Base-by-base conservation (phyloP, 2,113 vertebrate species). In the Gymnobelideus leadbeateri region DNA sequence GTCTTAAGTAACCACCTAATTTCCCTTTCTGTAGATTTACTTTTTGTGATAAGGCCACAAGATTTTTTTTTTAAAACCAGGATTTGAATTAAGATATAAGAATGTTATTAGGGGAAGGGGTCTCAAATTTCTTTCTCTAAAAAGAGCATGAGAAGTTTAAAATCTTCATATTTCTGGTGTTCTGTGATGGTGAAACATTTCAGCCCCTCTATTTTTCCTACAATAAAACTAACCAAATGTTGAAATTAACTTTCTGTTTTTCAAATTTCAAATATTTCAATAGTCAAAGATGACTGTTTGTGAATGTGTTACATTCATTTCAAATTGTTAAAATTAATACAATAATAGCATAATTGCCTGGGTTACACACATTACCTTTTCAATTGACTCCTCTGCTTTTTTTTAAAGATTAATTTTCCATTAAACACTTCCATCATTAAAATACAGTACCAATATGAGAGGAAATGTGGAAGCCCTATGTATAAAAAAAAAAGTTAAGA, bases 1-100 rank as follows among this genome's bases (percentile, higher is more conserved):
- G 43, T 92, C 89, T 89, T 92, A 16, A 95, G 50, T 10, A 95
- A 11, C 93, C n/a, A 84, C 19, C 6, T 37, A 68, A 12, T 77
- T 61, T 31, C 11, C 68, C 68, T 84, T 43, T 21, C 16, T 84
- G 12, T n/a, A 84, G 37, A 84, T 43, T 84, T 84, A 43, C 16
- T 84, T 84, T 43, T 84, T 84, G 68, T 84, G 68, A 43, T 37
- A 84, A 84, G 37, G 37, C 4, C 61, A 68, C 31, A 31, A 61
- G 28, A 14, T 68, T 61, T 31, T 68, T 28, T 57, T 57, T 55
- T 55, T 24, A 55, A 55, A 57, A 37, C 2, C 61, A 68, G 31
- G 37, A n/a, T n/a, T 16, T 68, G 14, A 68, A 68, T 28, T 68
- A 68, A 57, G 55, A 37, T 37, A 37, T 37, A 68, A 68, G 31